Conservation (phyloP, 1,140 invertebrate species). For the Drosophila rhopaloa region DNA sequence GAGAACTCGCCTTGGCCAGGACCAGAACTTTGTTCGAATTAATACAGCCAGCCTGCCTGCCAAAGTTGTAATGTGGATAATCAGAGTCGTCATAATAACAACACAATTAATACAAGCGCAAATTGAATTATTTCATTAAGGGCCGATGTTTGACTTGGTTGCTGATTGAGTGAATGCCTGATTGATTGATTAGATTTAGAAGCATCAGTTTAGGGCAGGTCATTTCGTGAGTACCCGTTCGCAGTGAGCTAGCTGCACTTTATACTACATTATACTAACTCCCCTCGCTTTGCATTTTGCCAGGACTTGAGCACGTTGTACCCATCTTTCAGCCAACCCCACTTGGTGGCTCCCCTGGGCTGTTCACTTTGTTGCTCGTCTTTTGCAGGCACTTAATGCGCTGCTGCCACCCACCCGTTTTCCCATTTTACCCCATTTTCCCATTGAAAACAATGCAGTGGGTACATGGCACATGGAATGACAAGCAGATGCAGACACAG, state of each 20-base stretch:
- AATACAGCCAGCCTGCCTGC: conserved; percentile 24
- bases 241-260: conserved; percentile 23
- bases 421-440: not conserved
- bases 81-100: conserved; percentile 31
- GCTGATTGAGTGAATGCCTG: conserved; percentile 38
- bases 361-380: conserved; percentile 69
- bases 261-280: conserved; percentile 27
- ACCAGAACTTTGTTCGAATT: conserved; percentile 52
- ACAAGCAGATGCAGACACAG: conserved; percentile 15
- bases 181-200: conserved; percentile 29
- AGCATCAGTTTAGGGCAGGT: conserved; percentile 4
- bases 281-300: conserved; percentile 14
- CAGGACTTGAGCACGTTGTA: conserved; percentile 74
- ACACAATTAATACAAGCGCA: conserved; percentile 50
- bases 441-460: conserved; percentile 66
- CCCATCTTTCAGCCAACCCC: conserved; percentile 16
- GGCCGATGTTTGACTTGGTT: conserved; percentile 21
- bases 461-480: conserved; percentile 31
- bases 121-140: conserved; percentile 72
- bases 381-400: conserved; percentile 81
- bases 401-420: conserved; percentile 5
- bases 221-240: no score
- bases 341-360: conserved; percentile 8
- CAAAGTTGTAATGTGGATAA: conserved; percentile 45
- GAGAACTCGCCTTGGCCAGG: conserved; percentile 3